Evolutionary conservation across 2,797 vertebrate genomes (phyloP).

Genomic region (Labroides dimidiatus): DNA sequence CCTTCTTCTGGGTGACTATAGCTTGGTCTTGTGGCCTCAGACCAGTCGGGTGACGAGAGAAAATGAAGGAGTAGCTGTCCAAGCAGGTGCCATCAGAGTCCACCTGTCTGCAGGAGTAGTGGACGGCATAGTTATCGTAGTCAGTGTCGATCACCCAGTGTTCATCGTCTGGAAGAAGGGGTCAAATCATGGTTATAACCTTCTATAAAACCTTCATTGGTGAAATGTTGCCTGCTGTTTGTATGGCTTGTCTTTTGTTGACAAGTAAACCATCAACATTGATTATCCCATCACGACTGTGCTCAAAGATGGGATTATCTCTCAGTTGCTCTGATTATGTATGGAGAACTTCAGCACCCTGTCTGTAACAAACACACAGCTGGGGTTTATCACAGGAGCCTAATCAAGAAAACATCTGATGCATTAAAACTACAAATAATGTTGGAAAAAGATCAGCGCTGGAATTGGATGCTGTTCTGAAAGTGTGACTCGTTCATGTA

Average conservation of each 20-base stretch:
- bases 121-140: slow-evolving; percentile 94
- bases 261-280: no score
- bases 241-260: no score
- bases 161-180: slow-evolving; percentile 86
- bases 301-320: slow-evolving; percentile 1
- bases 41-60: slow-evolving; percentile 88
- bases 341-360: not conserved
- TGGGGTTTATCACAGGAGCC: no score
- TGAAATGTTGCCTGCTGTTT: not conserved
- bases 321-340: not conserved
- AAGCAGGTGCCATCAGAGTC: slow-evolving; percentile 91
- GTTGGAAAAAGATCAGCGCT: not conserved
- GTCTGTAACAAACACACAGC: not conserved
- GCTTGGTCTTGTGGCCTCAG: slow-evolving; percentile 85
- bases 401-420: not conserved
- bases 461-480: not conserved
- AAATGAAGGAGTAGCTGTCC: slow-evolving; percentile 96
- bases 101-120: slow-evolving; percentile 91
- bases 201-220: no score
- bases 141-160: slow-evolving; percentile 98
- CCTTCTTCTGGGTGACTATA: slow-evolving; percentile 88
- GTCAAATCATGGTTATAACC: no score
- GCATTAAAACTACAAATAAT: not conserved
- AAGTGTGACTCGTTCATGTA: not conserved
- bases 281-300: not conserved